Base-by-base conservation (phyloP, 2,888 invertebrate species). In the Macrophya annulata region DNA sequence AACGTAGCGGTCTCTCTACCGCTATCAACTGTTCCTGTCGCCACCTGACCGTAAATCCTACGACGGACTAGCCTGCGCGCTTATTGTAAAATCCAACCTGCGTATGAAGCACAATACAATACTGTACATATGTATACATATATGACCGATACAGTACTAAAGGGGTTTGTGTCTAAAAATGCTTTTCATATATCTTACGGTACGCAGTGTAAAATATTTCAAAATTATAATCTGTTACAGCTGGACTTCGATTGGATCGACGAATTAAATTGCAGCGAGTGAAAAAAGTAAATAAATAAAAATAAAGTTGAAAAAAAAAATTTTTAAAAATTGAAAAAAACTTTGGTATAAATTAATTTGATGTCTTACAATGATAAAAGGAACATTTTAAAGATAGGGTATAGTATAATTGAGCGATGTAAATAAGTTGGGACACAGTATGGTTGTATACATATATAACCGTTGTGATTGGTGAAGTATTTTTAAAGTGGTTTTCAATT, bases 11-110 rank as follows among this genome's bases (percentile, higher is more conserved):
- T 84, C 77, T 84, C 72, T n/a, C 77, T 51, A 55, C 82, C 82
- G 81, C 86, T 55, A 77, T 51, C 77, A 81, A 81, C 79, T 81
- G 43, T 62, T 62, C 79, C 79, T 86, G 86, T 85, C 85, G 84
- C 85, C 87, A 88, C 85, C 88, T 88, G 88, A 86, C 86, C 86
- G 86, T 87, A 87, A 87, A 88, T 89, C 88, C 89, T 86, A 86
- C 86, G 62, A 62, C 87, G 85, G 82, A 84, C 86, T 62, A 40
- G 40, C 48, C 55, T 51, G 51, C 17, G 9, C 74, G 31, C 21
- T 45, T 12, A 31, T 31, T 21, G 74, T 74, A 37, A 1, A 17
- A 25, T 68, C 15, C 72, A 43, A 72, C 72, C 21, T 72, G 72
- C 72, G n/a, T 72, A 40, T 43, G 1, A 43, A 72, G 8, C 40